phyloP scores from a whole-genome alignment of 1,140 invertebrate genomes.

The Drosophila leontia region DNA sequence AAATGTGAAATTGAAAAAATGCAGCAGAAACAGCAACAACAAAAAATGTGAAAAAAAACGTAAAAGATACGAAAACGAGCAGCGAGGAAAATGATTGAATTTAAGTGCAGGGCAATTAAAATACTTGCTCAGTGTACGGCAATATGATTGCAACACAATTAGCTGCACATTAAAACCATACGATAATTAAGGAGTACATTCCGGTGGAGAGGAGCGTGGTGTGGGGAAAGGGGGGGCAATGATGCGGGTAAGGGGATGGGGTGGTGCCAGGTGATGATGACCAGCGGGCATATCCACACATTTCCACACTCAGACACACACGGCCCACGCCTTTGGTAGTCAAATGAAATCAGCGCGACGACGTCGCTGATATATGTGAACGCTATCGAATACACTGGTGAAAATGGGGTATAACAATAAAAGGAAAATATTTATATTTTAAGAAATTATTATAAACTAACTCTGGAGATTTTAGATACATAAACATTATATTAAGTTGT shows the following conservation, averaged over 20 bases:
- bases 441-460: not conserved
- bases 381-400: conserved; percentile 15
- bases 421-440: not conserved
- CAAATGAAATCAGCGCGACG: conserved; percentile 81
- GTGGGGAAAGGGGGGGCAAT: not conserved
- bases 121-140: conserved; percentile 68
- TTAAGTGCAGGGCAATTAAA: conserved; percentile 71
- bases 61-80: conserved; percentile 28
- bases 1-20: conserved; percentile 62
- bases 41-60: conserved; percentile 31
- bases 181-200: conserved; percentile 78
- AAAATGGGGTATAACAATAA: not conserved
- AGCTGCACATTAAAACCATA: conserved; percentile 84
- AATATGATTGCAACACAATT: conserved; percentile 83
- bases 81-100: conserved; percentile 58
- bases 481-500: not conserved
- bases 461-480: too few relatives aligned
- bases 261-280: conserved; percentile 60
- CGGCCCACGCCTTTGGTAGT: conserved; percentile 65
- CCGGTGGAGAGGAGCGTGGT: not conserved
- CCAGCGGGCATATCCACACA: conserved; percentile 66
- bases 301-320: conserved; percentile 32
- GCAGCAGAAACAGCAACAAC: conserved; percentile 13
- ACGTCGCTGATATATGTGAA: conserved; percentile 69
- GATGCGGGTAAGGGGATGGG: not conserved